Percentiles rank a stretch among this genome's conserved stretches.
phyloP scores from a whole-genome alignment of 2,113 vertebrate species.

The Strix aluco region DNA sequence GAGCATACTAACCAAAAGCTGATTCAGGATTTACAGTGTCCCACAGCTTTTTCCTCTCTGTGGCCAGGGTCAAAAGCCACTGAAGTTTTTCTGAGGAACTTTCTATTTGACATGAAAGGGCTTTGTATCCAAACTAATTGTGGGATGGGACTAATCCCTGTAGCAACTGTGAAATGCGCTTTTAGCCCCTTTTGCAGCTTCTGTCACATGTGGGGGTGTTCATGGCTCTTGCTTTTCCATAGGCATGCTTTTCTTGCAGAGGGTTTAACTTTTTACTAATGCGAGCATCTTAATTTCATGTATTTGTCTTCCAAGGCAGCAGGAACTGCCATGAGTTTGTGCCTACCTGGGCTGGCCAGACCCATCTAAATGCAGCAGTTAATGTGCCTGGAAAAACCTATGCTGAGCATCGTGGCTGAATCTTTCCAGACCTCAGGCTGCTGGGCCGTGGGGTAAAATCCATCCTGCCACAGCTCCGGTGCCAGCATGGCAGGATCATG shows the following conservation, averaged over 20 bases:
- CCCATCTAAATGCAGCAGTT: not conserved
- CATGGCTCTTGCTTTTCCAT: not conserved
- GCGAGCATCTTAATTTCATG: not conserved
- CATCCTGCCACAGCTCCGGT: fast-evolving
- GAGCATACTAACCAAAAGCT: not conserved
- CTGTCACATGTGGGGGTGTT: not conserved
- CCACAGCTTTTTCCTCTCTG: not conserved
- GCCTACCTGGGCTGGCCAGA: not conserved
- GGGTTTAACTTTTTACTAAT: not conserved
- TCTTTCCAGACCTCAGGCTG: not conserved
- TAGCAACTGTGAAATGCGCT: not conserved
- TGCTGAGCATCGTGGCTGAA: not conserved
- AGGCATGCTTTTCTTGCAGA: not conserved
- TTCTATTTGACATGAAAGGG: not conserved
- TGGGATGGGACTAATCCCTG: not conserved
- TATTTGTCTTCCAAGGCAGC: not conserved
- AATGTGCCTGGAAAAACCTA: not conserved
- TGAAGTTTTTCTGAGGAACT: not conserved
- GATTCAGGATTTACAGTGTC: not conserved
- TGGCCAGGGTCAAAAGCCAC: not conserved
- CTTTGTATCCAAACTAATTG: not conserved
- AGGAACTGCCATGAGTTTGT: not conserved
- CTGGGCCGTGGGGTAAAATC: not conserved
- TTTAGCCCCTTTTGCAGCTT: not conserved
- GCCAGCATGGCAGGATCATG: too few species aligned